A percentile compares a stretch with the other conserved stretches of the same genome.
Evolutionary conservation across 1,140 invertebrate genomes (phyloP).

Genomic region (Drosophila persimilis): DNA sequence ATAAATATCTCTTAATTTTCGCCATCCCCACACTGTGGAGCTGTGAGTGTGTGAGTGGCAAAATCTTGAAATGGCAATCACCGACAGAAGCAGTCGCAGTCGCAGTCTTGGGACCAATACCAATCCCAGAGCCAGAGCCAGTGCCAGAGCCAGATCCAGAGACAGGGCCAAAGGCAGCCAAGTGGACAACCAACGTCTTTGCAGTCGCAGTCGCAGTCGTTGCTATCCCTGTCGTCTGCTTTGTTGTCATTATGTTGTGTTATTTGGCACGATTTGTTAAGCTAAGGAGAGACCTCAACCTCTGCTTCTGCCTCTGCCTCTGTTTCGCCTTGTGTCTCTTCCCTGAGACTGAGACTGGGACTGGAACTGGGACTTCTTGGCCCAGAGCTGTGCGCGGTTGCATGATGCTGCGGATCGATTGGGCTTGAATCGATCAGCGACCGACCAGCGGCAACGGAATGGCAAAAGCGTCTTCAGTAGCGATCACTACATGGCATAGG

Average conservation of each 20-base stretch:
- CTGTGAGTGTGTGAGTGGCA: slow-evolving; percentile 31
- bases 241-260: slow-evolving; percentile 81
- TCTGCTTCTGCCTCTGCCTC: not conserved
- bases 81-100: slow-evolving; percentile 49
- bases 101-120: slow-evolving; percentile 7
- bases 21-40: slow-evolving; percentile 47
- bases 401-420: slow-evolving; percentile 81
- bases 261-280: slow-evolving; percentile 83
- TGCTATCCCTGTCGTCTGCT: slow-evolving; percentile 67
- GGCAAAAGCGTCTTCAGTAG: slow-evolving; percentile 54
- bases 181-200: slow-evolving; percentile 60
- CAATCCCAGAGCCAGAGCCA: slow-evolving; percentile 12
- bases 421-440: slow-evolving; percentile 77
- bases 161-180: slow-evolving; percentile 34
- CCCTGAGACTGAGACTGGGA: slow-evolving; percentile 17
- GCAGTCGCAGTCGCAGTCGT: slow-evolving; percentile 23
- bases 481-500: slow-evolving; percentile 39
- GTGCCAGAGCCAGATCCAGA: not conserved
- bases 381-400: slow-evolving; percentile 73
- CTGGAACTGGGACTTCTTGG: not conserved
- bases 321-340: not conserved
- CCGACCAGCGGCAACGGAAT: slow-evolving; percentile 46
- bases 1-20: slow-evolving; percentile 83
- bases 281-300: slow-evolving; percentile 46
- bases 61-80: slow-evolving; percentile 81